phyloP scores from a whole-genome alignment of 1,140 invertebrate genomes.

The Drosophila saltans region DNA sequence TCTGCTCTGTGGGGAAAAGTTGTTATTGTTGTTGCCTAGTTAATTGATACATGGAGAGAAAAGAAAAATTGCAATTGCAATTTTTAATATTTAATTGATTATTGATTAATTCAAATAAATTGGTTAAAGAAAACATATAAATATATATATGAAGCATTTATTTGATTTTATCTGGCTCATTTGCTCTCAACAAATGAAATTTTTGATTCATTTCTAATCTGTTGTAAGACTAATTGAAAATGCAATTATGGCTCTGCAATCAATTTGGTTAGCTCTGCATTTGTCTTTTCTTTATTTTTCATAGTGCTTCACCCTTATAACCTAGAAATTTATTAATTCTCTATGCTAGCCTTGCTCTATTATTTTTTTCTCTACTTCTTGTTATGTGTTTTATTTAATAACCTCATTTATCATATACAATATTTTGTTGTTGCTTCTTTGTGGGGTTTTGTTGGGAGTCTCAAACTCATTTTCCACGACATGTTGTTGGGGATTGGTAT shows the following conservation, averaged over 20 bases:
- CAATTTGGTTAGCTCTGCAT: too few relatives aligned
- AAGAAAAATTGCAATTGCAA: too few relatives aligned
- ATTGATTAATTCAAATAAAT: too few relatives aligned
- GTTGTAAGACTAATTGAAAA: too few relatives aligned
- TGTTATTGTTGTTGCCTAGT: constrained; percentile 5
- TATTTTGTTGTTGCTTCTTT: not conserved
- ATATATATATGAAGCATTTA: too few relatives aligned
- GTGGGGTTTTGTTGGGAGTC: constrained; percentile 28
- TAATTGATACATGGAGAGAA: not conserved
- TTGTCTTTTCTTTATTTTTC: too few relatives aligned
- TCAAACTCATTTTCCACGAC: constrained; percentile 21
- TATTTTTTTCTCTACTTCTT: constrained; percentile 35
- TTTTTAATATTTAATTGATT: too few relatives aligned
- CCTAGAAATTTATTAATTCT: not conserved
- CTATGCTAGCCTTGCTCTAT: not conserved
- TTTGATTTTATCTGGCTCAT: too few relatives aligned
- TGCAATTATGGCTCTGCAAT: too few relatives aligned
- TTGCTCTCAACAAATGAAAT: too few relatives aligned
- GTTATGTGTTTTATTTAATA: constrained; percentile 66
- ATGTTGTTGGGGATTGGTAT: not conserved
- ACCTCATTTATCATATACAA: constrained; percentile 58
- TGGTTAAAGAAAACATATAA: too few relatives aligned
- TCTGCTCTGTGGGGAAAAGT: not conserved
- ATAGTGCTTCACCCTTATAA: not conserved
- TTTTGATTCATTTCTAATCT: too few relatives aligned